Evolutionary conservation across 1,140 invertebrate species (phyloP).

Genomic region (Apis cerana): DNA sequence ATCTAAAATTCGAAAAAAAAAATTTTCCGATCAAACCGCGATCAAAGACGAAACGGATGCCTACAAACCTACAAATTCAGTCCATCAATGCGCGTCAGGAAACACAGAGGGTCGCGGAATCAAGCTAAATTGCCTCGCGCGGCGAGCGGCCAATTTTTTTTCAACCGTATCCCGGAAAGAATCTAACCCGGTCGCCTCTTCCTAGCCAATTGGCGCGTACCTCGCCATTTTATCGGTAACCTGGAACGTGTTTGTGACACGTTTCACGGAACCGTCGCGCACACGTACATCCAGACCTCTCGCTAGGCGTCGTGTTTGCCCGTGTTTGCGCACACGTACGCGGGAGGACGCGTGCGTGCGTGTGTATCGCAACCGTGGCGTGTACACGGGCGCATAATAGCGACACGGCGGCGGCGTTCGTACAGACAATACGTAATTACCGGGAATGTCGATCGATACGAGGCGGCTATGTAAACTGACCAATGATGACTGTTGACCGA

Average conservation of each 20-base stretch:
- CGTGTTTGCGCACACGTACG: not conserved
- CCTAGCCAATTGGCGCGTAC: constrained; percentile 1
- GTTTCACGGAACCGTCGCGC: constrained; percentile 29
- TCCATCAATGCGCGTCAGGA: not conserved
- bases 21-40: not conserved
- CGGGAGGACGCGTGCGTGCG: not conserved
- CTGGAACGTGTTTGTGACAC: constrained; percentile 26
- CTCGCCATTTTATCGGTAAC: constrained; percentile 19
- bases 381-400: constrained; percentile 25
- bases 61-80: not conserved
- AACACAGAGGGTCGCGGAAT: not conserved
- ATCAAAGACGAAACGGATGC: not conserved
- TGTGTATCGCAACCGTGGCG: no score
- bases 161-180: constrained; percentile 22
- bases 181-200: constrained; percentile 34
- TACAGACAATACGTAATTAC: constrained; percentile 68
- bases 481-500: constrained; percentile 65
- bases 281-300: not conserved
- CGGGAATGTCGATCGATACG: constrained; percentile 63
- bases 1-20: no score
- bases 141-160: constrained; percentile 22
- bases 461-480: constrained; percentile 49
- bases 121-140: constrained; percentile 8
- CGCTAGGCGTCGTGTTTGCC: not conserved
- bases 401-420: constrained; percentile 27